Percentiles rank a stretch among this genome's conserved stretches.
Conservation (phyloP, 2,797 vertebrate species). For the Hippopotamyrus pictus region DNA sequence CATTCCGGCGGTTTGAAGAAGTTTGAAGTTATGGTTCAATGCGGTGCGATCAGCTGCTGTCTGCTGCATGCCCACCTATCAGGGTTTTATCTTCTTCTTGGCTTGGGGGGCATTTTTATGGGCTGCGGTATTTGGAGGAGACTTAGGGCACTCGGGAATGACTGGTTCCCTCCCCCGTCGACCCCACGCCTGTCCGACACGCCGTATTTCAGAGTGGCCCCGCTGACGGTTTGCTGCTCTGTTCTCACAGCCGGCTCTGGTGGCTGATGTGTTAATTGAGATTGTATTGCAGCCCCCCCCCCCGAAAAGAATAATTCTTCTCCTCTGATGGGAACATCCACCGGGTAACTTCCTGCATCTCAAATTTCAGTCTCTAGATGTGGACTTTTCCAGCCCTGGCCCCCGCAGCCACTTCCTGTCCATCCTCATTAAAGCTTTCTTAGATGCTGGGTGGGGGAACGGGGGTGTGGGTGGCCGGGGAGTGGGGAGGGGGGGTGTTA, state of each 20-base stretch:
- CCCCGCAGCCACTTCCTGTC: conserved; percentile 73
- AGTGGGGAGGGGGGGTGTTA: background rate
- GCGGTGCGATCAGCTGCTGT: background rate
- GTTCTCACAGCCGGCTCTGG: background rate
- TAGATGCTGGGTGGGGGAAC: conserved; percentile 57
- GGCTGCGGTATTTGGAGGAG: background rate
- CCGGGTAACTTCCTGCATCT: conserved; percentile 55
- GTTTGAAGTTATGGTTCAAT: too few species aligned
- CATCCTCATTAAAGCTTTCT: conserved; percentile 70
- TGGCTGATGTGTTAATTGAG: background rate
- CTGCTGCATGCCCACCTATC: background rate
- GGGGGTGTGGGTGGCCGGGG: background rate
- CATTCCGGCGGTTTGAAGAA: background rate
- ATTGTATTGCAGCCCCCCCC: conserved; percentile 9
- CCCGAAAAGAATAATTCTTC: conserved; percentile 14
- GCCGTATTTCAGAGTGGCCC: background rate
- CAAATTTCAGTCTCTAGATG: conserved; percentile 70
- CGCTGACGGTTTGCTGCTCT: background rate
- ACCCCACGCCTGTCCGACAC: too few species aligned
- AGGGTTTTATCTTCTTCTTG: background rate
- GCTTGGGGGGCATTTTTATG: background rate
- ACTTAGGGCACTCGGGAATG: too few species aligned
- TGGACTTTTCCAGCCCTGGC: conserved; percentile 44
- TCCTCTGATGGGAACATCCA: conserved; percentile 46
- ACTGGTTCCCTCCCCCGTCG: too few species aligned